A percentile compares a stretch with the other conserved stretches of the same genome.
These are phyloP conservation scores for Digitonthophagus gazella DNA, from an alignment of 2,888 invertebrate species.

Conservation along the genomic window DNA sequence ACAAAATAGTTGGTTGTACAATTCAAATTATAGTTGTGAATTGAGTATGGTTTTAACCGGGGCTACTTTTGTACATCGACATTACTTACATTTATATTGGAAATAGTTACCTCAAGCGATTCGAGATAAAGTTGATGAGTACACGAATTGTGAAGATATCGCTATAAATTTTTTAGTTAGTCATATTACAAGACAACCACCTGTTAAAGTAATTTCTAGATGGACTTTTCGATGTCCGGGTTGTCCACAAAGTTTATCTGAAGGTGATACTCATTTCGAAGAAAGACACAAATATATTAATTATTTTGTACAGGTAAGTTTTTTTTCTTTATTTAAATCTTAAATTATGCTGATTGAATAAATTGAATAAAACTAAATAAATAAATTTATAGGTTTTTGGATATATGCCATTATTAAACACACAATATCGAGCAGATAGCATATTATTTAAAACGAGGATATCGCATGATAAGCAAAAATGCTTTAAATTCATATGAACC, in stretches of 20 bases:
- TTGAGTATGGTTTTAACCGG: conserved; percentile 97
- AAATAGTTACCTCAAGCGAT: conserved; percentile 91
- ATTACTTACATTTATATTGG: conserved; percentile 93
- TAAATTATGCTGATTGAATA: too few relatives aligned
- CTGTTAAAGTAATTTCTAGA: conserved; percentile 96
- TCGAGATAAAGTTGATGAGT: conserved; percentile 94
- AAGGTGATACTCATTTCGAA: conserved; percentile 95
- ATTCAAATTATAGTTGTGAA: conserved; percentile 98
- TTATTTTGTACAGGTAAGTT: conserved; percentile 78
- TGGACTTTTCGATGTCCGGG: conserved; percentile 99
- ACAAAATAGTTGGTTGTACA: conserved; percentile 91
- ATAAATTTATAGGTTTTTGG: conserved; percentile 90
- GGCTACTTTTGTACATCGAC: conserved; percentile 89
- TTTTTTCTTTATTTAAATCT: too few relatives aligned
- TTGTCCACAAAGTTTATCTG: conserved; percentile 92
- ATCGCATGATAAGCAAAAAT: conserved; percentile 98
- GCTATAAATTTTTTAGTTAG: conserved; percentile 99
- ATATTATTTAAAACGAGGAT: conserved; percentile 98
- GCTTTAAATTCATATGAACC: conserved; percentile 94
- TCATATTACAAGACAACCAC: conserved; percentile 94
- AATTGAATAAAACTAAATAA: too few relatives aligned
- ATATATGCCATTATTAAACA: conserved; percentile 94
- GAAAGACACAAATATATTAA: conserved; percentile 98
- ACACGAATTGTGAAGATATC: conserved; percentile 99
- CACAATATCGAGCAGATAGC: conserved; percentile 96